These are phyloP conservation scores for Lamellibrachia columna DNA, from an alignment of 2,888 invertebrate genomes.

Conservation along the genomic window DNA sequence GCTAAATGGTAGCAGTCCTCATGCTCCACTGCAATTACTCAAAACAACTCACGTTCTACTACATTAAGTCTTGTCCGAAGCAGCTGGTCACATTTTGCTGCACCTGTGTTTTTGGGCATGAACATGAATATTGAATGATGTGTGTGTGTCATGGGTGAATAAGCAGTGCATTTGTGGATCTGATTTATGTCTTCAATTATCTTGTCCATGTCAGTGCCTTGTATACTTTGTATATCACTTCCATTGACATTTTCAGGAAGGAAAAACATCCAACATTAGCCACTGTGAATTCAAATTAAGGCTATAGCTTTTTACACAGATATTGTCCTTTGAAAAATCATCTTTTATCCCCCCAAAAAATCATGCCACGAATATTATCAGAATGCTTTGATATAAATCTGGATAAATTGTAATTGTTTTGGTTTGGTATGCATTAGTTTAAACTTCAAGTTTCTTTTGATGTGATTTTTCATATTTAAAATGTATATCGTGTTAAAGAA, in stretches of 20 bases:
- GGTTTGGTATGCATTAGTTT: too few species aligned
- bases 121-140: not conserved
- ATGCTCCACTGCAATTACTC: not conserved
- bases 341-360: not conserved
- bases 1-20: not conserved
- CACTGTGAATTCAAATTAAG: not conserved
- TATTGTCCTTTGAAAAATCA: too few species aligned
- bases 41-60: not conserved
- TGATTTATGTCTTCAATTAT: not conserved
- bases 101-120: not conserved
- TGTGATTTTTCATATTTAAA: too few species aligned
- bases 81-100: not conserved
- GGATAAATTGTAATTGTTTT: too few species aligned
- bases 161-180: not conserved
- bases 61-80: not conserved
- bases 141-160: not conserved
- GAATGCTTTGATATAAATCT: too few species aligned
- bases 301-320: not conserved
- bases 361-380: not conserved
- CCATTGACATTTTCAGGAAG: not conserved
- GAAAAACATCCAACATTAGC: not conserved
- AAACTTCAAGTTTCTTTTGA: too few species aligned
- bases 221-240: not conserved
- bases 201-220: not conserved
- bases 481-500: too few species aligned